Evolutionary conservation across 2,888 invertebrate species (phyloP).

Genomic region (Congeria kusceri): DNA sequence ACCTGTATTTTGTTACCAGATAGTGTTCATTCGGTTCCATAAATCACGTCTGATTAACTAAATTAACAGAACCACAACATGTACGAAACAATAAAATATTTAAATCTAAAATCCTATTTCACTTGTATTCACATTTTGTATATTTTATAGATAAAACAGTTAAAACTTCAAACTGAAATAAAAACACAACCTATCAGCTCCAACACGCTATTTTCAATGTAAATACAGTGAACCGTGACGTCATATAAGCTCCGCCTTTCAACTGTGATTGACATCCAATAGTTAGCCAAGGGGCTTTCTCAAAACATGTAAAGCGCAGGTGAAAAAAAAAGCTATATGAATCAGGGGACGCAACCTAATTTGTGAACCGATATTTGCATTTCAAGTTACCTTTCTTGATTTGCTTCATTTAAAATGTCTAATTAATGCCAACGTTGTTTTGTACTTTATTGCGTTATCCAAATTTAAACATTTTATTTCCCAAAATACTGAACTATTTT

Average conservation of each 20-base stretch:
- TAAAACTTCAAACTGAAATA: constrained; percentile 1
- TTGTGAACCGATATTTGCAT: no score
- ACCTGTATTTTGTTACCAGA: neutral
- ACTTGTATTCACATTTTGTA: neutral
- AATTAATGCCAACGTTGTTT: no score
- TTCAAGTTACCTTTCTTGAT: no score
- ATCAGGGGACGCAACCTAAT: no score
- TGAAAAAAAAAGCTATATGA: no score
- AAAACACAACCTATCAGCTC: constrained; percentile 25
- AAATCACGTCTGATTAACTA: constrained; percentile 2
- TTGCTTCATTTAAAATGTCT: no score
- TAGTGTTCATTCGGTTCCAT: neutral
- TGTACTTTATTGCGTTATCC: no score
- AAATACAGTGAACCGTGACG: constrained; percentile 61
- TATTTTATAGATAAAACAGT: neutral
- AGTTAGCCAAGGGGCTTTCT: constrained; percentile 40
- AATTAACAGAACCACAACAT: neutral
- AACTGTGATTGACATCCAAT: constrained; percentile 62
- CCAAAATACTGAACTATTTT: no score
- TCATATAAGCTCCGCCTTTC: constrained; percentile 62
- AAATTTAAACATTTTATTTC: no score
- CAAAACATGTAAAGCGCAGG: constrained; percentile 16
- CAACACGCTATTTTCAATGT: constrained; percentile 43
- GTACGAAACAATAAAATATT: neutral
- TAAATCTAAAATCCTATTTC: neutral